Evolutionary conservation across 2,797 vertebrate genomes (phyloP).

Genomic region (Molossus molossus): DNA sequence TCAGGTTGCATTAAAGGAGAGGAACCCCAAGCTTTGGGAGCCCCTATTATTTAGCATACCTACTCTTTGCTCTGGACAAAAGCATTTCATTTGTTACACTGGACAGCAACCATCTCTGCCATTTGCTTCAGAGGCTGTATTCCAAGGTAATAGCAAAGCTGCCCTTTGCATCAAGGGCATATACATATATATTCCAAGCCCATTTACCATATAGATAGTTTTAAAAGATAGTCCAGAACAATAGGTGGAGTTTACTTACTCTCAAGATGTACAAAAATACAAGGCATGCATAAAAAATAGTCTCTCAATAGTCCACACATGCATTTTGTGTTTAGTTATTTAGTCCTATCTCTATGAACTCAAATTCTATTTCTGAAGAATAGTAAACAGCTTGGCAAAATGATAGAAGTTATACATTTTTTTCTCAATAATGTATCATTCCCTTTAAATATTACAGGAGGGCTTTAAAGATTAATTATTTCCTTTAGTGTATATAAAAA

Average conservation of each 20-base stretch:
- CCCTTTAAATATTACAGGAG: not conserved
- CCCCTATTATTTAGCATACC: not conserved
- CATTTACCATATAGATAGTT: not conserved
- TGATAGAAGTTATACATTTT: not conserved
- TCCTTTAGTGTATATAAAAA: not conserved
- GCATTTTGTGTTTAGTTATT: not conserved
- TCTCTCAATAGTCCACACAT: not conserved
- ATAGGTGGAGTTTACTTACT: not conserved
- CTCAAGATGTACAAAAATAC: not conserved
- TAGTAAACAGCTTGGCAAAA: not conserved
- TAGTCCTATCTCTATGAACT: not conserved
- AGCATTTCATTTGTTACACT: not conserved
- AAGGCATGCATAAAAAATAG: not conserved
- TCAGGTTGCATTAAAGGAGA: not conserved
- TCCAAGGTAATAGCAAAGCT: not conserved
- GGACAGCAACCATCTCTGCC: not conserved
- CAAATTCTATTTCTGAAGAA: conserved; percentile 10
- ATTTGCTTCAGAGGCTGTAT: not conserved
- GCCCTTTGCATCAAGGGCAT: not conserved
- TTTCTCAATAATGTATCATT: not conserved
- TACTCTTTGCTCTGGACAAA: not conserved
- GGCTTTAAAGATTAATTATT: not conserved
- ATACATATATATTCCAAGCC: not conserved
- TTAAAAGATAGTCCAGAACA: not conserved
- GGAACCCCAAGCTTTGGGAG: not conserved